phyloP scores from a whole-genome alignment of 2,888 invertebrate species.

The Epirrhoe tristata region DNA sequence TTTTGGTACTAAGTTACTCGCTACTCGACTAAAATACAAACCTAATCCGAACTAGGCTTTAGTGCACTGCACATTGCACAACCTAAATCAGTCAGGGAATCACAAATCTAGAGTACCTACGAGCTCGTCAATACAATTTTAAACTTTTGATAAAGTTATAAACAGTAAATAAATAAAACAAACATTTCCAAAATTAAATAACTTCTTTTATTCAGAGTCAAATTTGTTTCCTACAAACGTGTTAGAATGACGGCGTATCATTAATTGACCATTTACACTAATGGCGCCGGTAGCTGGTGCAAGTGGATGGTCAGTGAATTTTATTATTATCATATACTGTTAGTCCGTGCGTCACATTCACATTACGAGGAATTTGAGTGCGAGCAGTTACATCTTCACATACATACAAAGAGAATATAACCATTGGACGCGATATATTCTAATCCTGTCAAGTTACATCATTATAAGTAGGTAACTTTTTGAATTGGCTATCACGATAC shows the following conservation, averaged over 20 bases:
- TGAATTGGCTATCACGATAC: neutral
- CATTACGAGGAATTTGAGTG: constrained; percentile 38
- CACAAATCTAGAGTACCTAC: too few species aligned
- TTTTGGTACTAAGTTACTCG: too few species aligned
- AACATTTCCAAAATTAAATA: constrained; percentile 83
- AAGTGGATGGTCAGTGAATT: constrained; percentile 62
- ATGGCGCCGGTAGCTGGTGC: constrained; percentile 77
- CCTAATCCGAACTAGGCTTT: too few species aligned
- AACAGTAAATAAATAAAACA: constrained; percentile 65
- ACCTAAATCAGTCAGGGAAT: neutral
- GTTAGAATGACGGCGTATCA: constrained; percentile 83
- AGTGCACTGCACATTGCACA: too few species aligned
- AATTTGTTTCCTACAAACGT: constrained; percentile 85
- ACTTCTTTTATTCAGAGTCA: constrained; percentile 86
- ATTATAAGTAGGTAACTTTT: too few species aligned
- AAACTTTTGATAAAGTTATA: neutral
- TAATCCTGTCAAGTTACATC: constrained; percentile 1
- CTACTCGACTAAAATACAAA: too few species aligned
- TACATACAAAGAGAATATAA: constrained; percentile 10
- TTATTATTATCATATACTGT: constrained; percentile 50
- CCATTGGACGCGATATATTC: constrained; percentile 11
- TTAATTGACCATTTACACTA: constrained; percentile 79
- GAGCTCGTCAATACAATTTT: too few species aligned
- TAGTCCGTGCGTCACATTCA: constrained; percentile 52
- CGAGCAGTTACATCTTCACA: constrained; percentile 30